Evolutionary conservation across 2,888 invertebrate genomes (phyloP).

Genomic region (Reticulitermes lucifugus): DNA sequence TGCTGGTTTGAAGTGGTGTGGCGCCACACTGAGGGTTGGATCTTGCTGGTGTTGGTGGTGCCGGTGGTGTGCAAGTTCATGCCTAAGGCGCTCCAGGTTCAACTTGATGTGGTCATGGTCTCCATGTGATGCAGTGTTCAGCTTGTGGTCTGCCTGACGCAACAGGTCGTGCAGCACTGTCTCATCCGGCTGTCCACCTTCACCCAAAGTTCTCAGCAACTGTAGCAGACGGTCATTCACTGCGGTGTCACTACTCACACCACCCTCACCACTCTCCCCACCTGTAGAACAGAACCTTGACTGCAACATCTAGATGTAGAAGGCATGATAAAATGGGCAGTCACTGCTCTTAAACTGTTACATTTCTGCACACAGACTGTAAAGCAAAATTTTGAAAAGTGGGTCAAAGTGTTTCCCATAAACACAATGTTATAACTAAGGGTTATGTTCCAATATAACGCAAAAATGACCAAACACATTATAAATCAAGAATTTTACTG

Average conservation of each 20-base stretch:
- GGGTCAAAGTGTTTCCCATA: too few species aligned
- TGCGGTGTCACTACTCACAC: not conserved
- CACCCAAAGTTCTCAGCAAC: conserved; percentile 41
- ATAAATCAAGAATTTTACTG: too few species aligned
- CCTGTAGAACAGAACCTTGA: not conserved
- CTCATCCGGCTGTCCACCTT: conserved; percentile 42
- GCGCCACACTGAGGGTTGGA: conserved; percentile 64
- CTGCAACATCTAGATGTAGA: too few species aligned
- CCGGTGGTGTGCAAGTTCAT: conserved; percentile 17
- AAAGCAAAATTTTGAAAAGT: too few species aligned
- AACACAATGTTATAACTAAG: too few species aligned
- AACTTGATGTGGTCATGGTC: conserved; percentile 54
- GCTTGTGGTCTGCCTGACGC: conserved; percentile 47
- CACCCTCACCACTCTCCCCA: not conserved
- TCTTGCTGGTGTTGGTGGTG: conserved; percentile 43
- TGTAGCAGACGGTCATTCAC: conserved; percentile 45
- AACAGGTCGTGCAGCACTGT: conserved; percentile 45
- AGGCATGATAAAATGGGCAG: too few species aligned
- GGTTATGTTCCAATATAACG: too few species aligned
- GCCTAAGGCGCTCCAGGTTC: conserved; percentile 21
- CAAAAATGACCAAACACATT: too few species aligned
- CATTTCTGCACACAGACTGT: too few species aligned
- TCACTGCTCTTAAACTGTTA: too few species aligned
- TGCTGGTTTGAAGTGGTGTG: conserved; percentile 71
- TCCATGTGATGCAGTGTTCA: conserved; percentile 45